phyloP scores from a whole-genome alignment of 2,888 invertebrate species.

The Amphipoea oculea region DNA sequence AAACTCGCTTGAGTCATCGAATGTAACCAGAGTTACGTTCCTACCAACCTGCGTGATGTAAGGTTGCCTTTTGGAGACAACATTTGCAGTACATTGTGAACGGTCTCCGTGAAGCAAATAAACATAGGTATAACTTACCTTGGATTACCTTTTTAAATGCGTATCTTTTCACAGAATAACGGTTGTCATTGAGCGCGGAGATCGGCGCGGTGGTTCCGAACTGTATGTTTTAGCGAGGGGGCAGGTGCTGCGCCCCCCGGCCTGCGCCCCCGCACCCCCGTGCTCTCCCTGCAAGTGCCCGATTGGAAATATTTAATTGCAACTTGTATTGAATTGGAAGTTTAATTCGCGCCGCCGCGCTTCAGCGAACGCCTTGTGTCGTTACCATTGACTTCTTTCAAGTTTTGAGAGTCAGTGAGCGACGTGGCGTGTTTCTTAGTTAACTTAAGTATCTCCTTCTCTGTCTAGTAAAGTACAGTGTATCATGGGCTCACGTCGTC shows the following conservation, averaged over 20 bases:
- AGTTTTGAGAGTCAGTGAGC: not conserved
- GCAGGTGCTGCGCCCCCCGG: not conserved
- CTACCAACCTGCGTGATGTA: not conserved
- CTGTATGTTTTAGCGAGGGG: not conserved
- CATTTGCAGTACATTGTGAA: not conserved
- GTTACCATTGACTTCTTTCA: slow-evolving; percentile 7
- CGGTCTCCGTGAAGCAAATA: not conserved
- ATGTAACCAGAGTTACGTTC: not conserved
- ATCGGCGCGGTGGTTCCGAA: not conserved
- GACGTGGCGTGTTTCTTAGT: not conserved
- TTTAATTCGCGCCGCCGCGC: slow-evolving; percentile 11
- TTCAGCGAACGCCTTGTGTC: slow-evolving; percentile 14
- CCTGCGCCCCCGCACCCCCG: not conserved
- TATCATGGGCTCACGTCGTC: too few relatives aligned
- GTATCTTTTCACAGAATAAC: not conserved
- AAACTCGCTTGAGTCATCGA: not conserved
- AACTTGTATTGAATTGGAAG: slow-evolving; percentile 36
- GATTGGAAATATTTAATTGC: slow-evolving; percentile 46
- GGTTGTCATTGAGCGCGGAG: not conserved
- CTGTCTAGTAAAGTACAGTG: not conserved
- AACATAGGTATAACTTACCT: not conserved
- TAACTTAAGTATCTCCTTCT: not conserved
- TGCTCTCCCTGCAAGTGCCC: not conserved
- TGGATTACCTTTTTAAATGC: not conserved
- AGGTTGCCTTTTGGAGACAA: not conserved